Evolutionary conservation across 1,140 invertebrate species (phyloP), one percentile per base, ranked within the genome.

Genomic region (Halesus radiatus): DNA sequence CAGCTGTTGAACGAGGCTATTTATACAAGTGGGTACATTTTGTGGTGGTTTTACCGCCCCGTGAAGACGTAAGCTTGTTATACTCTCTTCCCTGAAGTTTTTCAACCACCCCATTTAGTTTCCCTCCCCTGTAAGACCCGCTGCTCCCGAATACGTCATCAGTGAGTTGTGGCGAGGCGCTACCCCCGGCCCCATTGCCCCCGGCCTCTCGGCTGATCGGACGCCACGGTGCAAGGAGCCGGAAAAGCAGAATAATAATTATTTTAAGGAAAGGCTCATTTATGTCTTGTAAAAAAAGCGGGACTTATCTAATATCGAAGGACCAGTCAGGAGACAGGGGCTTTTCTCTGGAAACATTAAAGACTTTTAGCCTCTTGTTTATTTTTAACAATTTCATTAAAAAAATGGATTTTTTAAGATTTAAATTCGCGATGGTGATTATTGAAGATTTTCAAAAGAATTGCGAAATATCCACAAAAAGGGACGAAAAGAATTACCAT

Each of bases 101-200:
- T 60, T 23, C 56, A 10, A 6, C 56, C 23, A 22, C 56, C 56
- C 56, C 56, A 22, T 8, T 60, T 20, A 15, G 18, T 20, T 23
- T 10, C 7, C 56, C 3, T 18, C 56, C 56, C 10, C 18, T 7
- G 18, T 23, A 20, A 60, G 56, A 20, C 23, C 20, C 56, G 20
- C 62, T 15, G 22, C 62, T 26, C 62, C 62, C 62, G 32, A 66
- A 66, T 66, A 66, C 62, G 62, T 66, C 62, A 66, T 16, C 62
- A 13, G 37, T 45, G 37, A 45, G 22, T 32, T 66, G 62, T 66
- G 62, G 62, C 29, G 29, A 32, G 16, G 15, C 62, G 23, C 8
- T 29, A 26, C 26, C 22, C 29, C 29, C 8, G 37, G 32, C 7
- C 32, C 32, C 4, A n/a, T n/a, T n/a, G 2, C 3, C 10, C 3